Percentiles rank a stretch among this genome's conserved stretches.
Evolutionary conservation across 2,797 vertebrate species (phyloP).

Genomic region (Myotis myotis): DNA sequence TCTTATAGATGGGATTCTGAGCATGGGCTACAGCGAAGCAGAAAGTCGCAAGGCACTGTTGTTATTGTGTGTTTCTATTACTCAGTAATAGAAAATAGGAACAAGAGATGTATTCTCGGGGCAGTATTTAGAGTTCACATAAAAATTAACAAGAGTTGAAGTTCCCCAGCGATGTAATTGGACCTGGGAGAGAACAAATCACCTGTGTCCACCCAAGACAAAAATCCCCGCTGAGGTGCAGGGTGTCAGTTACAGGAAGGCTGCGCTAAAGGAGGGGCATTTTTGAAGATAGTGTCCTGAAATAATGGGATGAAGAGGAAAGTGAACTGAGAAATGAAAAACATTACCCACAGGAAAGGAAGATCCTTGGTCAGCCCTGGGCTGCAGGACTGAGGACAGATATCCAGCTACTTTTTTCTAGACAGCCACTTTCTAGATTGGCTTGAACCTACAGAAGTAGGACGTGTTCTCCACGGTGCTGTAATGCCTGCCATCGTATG

Average conservation of each 20-base stretch:
- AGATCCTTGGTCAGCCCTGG: not conserved
- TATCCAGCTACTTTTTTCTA: not conserved
- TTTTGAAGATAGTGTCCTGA: not conserved
- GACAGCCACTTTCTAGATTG: not conserved
- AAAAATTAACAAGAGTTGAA: not conserved
- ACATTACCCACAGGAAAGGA: not conserved
- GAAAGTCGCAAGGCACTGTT: not conserved
- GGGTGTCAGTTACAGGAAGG: not conserved
- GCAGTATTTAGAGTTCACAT: not conserved
- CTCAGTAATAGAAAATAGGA: not conserved
- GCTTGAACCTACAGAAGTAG: not conserved
- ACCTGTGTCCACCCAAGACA: not conserved
- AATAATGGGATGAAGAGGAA: not conserved
- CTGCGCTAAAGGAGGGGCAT: not conserved
- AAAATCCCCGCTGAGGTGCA: not conserved
- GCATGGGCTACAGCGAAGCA: not conserved
- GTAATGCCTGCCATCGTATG: accelerated
- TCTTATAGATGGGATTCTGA: not conserved
- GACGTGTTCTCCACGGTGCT: not conserved
- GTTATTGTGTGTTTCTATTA: not conserved
- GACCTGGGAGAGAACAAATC: not conserved
- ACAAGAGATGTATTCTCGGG: not conserved
- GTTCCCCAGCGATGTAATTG: not conserved
- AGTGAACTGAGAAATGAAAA: not conserved
- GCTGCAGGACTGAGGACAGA: not conserved